phyloP scores from a whole-genome alignment of 2,888 invertebrate genomes.

The Bombyx huttoni region DNA sequence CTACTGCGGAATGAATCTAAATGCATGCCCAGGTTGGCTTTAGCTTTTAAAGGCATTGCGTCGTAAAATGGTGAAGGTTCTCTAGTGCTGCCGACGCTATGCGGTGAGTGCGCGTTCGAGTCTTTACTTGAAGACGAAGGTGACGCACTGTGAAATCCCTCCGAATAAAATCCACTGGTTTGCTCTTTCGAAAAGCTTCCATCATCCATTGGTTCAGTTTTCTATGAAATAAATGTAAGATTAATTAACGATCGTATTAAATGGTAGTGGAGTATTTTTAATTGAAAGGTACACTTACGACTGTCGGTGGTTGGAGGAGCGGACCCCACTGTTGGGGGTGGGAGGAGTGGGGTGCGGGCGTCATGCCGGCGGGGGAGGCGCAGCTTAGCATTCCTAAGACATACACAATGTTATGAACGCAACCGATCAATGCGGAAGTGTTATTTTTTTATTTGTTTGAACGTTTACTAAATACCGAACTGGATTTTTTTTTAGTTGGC shows the following conservation, averaged over 20 bases:
- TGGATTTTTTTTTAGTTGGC: slow-evolving; percentile 1
- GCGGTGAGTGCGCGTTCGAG: slow-evolving; percentile 62
- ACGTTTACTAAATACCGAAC: neutral
- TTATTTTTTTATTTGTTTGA: neutral
- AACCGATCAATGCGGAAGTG: neutral
- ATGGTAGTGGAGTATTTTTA: neutral
- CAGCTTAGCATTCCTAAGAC: slow-evolving; percentile 56
- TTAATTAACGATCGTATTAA: slow-evolving; percentile 6
- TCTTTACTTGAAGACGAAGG: slow-evolving; percentile 72
- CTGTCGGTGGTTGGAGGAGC: slow-evolving; percentile 40
- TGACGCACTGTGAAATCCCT: slow-evolving; percentile 73
- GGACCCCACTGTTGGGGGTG: slow-evolving; percentile 47
- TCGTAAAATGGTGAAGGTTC: slow-evolving; percentile 56
- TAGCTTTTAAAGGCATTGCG: slow-evolving; percentile 48
- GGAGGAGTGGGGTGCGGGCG: slow-evolving; percentile 43
- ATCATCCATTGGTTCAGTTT: slow-evolving; percentile 68
- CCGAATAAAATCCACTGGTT: slow-evolving; percentile 74
- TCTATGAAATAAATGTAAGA: slow-evolving; percentile 49
- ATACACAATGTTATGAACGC: slow-evolving; percentile 5
- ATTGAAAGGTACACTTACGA: slow-evolving; percentile 33
- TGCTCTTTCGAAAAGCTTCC: slow-evolving; percentile 67
- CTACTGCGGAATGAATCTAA: slow-evolving; percentile 52
- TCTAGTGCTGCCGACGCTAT: slow-evolving; percentile 53
- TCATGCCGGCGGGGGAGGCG: slow-evolving; percentile 60
- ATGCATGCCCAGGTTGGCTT: slow-evolving; percentile 57